Evolutionary conservation across 1,140 invertebrate genomes (phyloP), one percentile per base, ranked within the genome.

Genomic region (Bombus confusus): DNA sequence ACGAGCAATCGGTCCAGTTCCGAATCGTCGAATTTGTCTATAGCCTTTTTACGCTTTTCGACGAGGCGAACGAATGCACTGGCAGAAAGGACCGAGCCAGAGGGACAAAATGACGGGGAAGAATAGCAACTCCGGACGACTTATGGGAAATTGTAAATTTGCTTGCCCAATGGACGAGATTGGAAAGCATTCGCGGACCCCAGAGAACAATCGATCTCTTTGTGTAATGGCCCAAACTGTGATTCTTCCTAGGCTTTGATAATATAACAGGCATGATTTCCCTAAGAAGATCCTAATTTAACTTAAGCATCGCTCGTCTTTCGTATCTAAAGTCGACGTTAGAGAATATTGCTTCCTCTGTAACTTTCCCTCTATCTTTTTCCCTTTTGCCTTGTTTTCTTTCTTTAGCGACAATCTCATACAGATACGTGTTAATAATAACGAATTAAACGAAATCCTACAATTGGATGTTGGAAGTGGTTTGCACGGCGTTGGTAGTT

Each of bases 71-170:
- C 13, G 25, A 62, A 78, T 12, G 86, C 83, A 83, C 8, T 34
- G 62, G 39, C 41, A 37, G 66, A 80, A 39, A n/a, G 22, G 4
- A 59, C 8, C 5, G n/a, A 66, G 75, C 18, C 9, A 41, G 34
- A 74, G 77, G 64, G 62, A 74, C 62, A 41, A 41, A 47, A 64
- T 3, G 31, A n/a, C 31, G 22, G 72, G 73, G 69, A 66, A 43
- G 73, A 15, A 73, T 59, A 41, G 41, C 62, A 47, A 71, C 73
- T 80, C 81, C 74, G 47, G 83, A 84, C 85, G 62, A 87, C 89
- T 91, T 85, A 87, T 68, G 83, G 41, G 57, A 87, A 90, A 89
- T 90, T 92, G 88, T 90, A 92, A 91, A 93, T 91, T 91, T 90
- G 80, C 80, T 86, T 82, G 75, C 41, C 59, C 84, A 52, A 80